phyloP scores from a whole-genome alignment of 2,888 invertebrate genomes.

The Aricia artaxerxes region DNA sequence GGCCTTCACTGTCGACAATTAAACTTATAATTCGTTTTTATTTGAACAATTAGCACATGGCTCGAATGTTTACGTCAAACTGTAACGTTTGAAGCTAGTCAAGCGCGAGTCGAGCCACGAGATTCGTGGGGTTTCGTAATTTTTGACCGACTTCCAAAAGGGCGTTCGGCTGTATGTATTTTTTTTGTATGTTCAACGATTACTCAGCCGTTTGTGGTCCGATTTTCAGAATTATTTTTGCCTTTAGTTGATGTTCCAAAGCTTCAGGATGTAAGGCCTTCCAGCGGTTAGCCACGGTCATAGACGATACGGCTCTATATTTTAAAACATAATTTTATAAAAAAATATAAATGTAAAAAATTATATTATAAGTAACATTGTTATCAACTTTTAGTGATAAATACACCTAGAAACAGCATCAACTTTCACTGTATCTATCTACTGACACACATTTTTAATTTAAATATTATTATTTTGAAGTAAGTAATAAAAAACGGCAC shows the following conservation, averaged over 20 bases:
- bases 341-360: no score
- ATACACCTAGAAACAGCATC: no score
- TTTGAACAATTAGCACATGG: slow-evolving; percentile 28
- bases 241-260: not conserved
- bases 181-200: no score
- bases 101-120: not conserved
- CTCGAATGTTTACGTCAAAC: not conserved
- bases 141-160: not conserved
- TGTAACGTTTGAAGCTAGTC: not conserved
- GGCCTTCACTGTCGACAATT: slow-evolving; percentile 12
- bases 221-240: not conserved
- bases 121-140: not conserved
- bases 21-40: slow-evolving; percentile 7
- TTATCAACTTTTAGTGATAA: no score
- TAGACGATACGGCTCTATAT: not conserved
- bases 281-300: not conserved
- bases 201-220: no score
- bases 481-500: no score
- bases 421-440: no score
- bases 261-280: not conserved
- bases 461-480: no score
- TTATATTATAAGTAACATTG: no score
- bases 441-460: no score
- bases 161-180: no score
- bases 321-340: not conserved